Conservation (phyloP, 2,113 vertebrate species). For the Ovibos moschatus region DNA sequence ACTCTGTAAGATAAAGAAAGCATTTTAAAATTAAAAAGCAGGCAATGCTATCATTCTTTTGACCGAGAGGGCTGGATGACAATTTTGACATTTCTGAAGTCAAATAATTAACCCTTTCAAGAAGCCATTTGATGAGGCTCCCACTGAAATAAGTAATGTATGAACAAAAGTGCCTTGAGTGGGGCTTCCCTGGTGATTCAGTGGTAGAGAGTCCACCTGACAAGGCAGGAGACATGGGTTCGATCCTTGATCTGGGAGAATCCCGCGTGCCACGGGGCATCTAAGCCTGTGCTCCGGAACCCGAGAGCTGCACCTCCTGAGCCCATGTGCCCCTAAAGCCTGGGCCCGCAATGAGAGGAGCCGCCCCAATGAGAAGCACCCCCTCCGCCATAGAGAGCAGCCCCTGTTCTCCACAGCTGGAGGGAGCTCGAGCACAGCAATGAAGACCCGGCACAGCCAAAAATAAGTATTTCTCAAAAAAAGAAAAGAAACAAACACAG, state of each 20-base stretch:
- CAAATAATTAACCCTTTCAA: background rate
- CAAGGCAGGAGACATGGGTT: background rate
- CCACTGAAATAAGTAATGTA: background rate
- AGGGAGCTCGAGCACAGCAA: rapidly evolving
- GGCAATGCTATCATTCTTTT: background rate
- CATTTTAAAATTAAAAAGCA: background rate
- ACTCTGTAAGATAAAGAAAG: background rate
- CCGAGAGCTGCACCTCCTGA: background rate
- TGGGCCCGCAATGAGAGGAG: rapidly evolving
- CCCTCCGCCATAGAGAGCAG: background rate
- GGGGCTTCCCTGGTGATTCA: background rate
- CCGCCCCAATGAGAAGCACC: rapidly evolving
- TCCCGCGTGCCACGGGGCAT: background rate
- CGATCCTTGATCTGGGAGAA: background rate
- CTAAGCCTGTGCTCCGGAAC: background rate
- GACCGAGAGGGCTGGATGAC: background rate
- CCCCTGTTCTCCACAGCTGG: background rate
- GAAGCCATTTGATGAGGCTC: background rate
- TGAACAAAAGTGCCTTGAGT: background rate
- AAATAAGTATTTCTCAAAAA: background rate
- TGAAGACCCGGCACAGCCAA: background rate
- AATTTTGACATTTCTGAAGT: background rate
- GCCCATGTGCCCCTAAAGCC: background rate
- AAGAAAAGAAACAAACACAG: background rate
- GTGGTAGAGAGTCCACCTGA: background rate